phyloP scores from a whole-genome alignment of 1,140 invertebrate genomes.

The Tetramorium alpestre region DNA sequence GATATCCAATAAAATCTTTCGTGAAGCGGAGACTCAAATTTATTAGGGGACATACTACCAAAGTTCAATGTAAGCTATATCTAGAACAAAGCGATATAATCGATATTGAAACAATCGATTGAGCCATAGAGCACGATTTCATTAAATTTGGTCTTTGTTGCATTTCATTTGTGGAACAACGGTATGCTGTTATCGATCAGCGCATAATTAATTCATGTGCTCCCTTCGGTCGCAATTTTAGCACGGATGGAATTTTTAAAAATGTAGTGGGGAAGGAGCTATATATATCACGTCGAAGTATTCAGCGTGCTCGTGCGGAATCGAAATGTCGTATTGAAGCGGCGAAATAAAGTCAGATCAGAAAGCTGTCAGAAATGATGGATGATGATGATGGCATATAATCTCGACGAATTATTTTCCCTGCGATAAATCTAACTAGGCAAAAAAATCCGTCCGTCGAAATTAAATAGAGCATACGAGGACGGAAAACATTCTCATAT shows the following conservation, averaged over 20 bases:
- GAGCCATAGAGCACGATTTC: constrained; percentile 19
- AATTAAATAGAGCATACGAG: constrained; percentile 52
- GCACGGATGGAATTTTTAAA: constrained; percentile 43
- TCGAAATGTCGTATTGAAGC: constrained; percentile 44
- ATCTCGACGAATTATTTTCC: constrained; percentile 40
- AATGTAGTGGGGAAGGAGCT: not conserved
- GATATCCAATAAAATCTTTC: constrained; percentile 2
- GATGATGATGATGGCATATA: constrained; percentile 51
- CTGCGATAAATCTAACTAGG: constrained; percentile 13
- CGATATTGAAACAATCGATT: constrained; percentile 42
- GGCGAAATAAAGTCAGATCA: constrained; percentile 50
- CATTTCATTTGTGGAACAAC: constrained; percentile 32
- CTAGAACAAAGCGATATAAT: not conserved
- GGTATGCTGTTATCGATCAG: not conserved
- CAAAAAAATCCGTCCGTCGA: constrained; percentile 1
- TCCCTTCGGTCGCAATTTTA: constrained; percentile 31
- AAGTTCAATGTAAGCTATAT: constrained; percentile 27
- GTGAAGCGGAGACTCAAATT: not conserved
- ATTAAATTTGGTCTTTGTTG: constrained; percentile 46
- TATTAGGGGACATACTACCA: not conserved
- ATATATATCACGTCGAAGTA: constrained; percentile 1
- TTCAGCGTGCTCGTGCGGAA: constrained; percentile 15
- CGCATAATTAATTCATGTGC: constrained; percentile 43
- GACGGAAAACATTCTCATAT: not conserved
- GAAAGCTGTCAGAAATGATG: constrained; percentile 52